Percentiles rank a stretch among this genome's conserved stretches.
Evolutionary conservation across 2,888 invertebrate species (phyloP).

Genomic region (Luperina nickerlii): DNA sequence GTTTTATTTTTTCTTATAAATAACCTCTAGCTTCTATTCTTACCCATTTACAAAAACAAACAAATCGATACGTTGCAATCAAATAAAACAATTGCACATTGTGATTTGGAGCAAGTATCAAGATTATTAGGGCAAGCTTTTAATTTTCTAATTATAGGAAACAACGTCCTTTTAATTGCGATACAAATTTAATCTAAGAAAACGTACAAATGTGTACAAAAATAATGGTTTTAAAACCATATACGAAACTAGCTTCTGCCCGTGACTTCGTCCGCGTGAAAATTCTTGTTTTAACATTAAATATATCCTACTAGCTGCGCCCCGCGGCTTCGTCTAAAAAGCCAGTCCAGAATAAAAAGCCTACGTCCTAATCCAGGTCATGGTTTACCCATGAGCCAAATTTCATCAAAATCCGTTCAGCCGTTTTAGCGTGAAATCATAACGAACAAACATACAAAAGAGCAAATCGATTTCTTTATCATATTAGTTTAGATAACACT

Average conservation of each 20-base stretch:
- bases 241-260: background rate
- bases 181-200: background rate
- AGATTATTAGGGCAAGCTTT: slow-evolving; percentile 16
- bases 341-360: too few relatives aligned
- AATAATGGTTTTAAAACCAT: background rate
- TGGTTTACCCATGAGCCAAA: too few relatives aligned
- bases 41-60: background rate
- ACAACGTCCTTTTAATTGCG: background rate
- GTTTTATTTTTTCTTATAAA: background rate
- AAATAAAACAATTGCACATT: background rate
- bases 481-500: background rate
- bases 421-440: too few relatives aligned
- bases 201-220: background rate
- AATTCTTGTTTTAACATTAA: background rate
- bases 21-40: background rate
- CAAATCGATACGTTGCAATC: background rate
- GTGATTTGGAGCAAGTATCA: slow-evolving; percentile 28
- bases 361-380: too few relatives aligned
- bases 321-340: too few relatives aligned
- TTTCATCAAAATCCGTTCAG: too few relatives aligned
- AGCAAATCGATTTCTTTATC: too few relatives aligned
- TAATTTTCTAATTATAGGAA: background rate
- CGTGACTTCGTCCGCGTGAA: background rate
- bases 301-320: background rate
- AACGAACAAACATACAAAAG: too few relatives aligned